These are phyloP conservation scores for Miniopterus natalensis DNA, from an alignment of 2,113 vertebrate species.

Conservation along the genomic window DNA sequence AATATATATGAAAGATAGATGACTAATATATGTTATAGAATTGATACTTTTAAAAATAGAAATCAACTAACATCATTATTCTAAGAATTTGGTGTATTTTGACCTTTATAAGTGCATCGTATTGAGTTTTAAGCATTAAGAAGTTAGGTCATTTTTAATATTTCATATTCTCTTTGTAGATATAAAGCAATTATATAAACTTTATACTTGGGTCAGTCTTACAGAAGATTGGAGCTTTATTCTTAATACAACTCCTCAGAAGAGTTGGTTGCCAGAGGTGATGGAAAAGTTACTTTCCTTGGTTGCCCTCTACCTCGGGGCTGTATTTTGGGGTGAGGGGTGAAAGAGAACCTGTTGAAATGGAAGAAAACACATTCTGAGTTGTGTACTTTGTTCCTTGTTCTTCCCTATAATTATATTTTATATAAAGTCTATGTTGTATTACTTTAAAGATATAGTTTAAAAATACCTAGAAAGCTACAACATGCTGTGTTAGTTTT, in stretches of 20 bases:
- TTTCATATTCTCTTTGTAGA: not conserved
- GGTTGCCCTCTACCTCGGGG: not conserved
- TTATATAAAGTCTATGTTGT: constrained; percentile 37
- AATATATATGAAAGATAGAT: constrained; percentile 11
- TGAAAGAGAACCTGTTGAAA: constrained; percentile 28
- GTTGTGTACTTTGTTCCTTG: constrained; percentile 35
- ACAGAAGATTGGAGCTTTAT: constrained; percentile 27
- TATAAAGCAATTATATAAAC: not conserved
- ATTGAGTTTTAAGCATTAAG: constrained; percentile 42
- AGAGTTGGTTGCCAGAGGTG: not conserved
- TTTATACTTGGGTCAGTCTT: not conserved
- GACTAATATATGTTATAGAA: constrained; percentile 51
- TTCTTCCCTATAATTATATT: constrained; percentile 2
- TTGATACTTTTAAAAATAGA: constrained; percentile 53
- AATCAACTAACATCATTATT: not conserved
- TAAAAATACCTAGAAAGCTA: constrained; percentile 62
- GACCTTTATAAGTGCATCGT: constrained; percentile 18
- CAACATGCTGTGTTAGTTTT: constrained; percentile 45
- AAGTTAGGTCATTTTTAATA: constrained; percentile 6
- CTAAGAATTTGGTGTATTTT: constrained; percentile 41
- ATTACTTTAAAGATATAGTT: constrained; percentile 47
- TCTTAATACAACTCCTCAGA: not conserved
- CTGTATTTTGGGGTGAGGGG: not conserved
- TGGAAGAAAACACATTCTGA: constrained; percentile 44
- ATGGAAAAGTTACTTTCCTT: not conserved